Evolutionary conservation across 2,888 invertebrate genomes (phyloP).

Genomic region (Papilio gigon): DNA sequence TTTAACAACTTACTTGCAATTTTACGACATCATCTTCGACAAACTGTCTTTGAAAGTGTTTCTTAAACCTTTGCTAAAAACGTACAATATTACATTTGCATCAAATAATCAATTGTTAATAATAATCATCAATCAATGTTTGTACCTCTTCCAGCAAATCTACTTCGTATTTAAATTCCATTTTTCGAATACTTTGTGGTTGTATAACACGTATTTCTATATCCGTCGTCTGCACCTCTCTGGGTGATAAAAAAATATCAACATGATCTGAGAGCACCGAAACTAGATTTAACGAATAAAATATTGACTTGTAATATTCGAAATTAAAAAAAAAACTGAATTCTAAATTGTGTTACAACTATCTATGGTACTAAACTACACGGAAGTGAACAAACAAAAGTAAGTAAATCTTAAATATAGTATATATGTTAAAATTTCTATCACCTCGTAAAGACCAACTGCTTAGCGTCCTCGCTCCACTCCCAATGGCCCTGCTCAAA

Average conservation of each 20-base stretch:
- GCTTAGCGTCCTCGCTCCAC: conserved; percentile 57
- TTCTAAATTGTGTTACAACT: too few relatives aligned
- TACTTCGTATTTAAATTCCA: conserved; percentile 68
- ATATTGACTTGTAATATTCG: too few relatives aligned
- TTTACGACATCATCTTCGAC: conserved; percentile 73
- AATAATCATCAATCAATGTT: conserved; percentile 43
- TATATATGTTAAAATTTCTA: background rate
- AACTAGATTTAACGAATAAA: too few relatives aligned
- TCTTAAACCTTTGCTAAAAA: conserved; percentile 70
- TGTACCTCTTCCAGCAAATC: conserved; percentile 68
- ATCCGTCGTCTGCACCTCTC: conserved; percentile 23
- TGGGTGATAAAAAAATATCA: background rate
- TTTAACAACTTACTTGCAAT: conserved; percentile 52
- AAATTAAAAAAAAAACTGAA: too few relatives aligned
- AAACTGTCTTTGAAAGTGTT: conserved; percentile 73
- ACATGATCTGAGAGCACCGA: too few relatives aligned
- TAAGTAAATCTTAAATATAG: conserved; percentile 35
- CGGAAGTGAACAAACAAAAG: too few relatives aligned
- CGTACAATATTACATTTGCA: background rate
- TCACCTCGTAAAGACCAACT: conserved; percentile 56
- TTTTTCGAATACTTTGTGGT: conserved; percentile 50
- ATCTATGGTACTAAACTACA: too few relatives aligned
- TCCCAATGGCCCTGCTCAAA: conserved; percentile 68
- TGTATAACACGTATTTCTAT: conserved; percentile 36
- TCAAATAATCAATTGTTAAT: background rate